phyloP scores from a whole-genome alignment of 2,113 vertebrate genomes.

The Pao palembangensis region DNA sequence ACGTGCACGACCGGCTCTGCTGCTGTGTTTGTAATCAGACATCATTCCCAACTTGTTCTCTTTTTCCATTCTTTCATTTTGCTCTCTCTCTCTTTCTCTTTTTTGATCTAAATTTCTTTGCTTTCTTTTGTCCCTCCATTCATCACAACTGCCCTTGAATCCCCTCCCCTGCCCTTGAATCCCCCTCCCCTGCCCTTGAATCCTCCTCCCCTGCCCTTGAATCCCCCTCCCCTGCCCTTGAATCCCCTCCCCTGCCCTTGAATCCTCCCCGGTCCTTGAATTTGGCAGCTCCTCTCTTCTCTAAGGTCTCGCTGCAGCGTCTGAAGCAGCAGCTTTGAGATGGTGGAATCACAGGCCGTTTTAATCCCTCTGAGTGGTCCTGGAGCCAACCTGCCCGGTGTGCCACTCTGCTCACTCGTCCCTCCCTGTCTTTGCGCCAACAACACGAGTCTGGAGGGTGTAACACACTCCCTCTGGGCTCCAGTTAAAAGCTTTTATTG shows the following conservation, averaged over 20 bases:
- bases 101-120: neutral
- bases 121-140: neutral
- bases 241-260: neutral
- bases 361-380: conserved; percentile 11
- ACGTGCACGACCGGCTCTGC: too few species aligned
- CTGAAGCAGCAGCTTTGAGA: neutral
- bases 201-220: neutral
- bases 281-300: neutral
- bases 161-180: neutral
- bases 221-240: neutral
- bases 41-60: too few species aligned
- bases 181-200: conserved; percentile 2
- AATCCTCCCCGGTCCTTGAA: neutral
- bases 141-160: neutral
- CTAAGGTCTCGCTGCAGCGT: neutral
- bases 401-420: neutral
- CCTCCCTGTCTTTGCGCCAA: conserved; percentile 3
- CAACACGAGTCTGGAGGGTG: conserved; percentile 30
- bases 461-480: conserved; percentile 11
- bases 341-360: conserved; percentile 1
- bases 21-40: too few species aligned
- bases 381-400: conserved; percentile 5
- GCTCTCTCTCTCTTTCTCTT: neutral
- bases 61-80: too few species aligned
- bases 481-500: conserved; percentile 39